A percentile compares a stretch with the other conserved stretches of the same genome.
Evolutionary conservation across 2,113 vertebrate genomes (phyloP).

Genomic region (Neolamprologus sp.): DNA sequence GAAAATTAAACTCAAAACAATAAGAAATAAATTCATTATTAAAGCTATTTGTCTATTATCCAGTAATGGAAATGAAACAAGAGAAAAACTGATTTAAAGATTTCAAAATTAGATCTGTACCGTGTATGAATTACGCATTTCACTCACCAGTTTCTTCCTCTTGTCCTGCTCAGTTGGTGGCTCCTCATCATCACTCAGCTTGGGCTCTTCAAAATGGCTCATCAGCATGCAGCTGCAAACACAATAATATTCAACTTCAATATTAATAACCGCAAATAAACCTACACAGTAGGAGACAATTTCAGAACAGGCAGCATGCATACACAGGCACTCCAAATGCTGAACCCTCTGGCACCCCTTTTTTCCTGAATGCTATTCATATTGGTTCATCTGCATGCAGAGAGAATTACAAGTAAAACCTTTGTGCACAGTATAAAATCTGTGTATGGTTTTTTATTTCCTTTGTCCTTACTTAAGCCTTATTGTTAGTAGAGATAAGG

Average conservation of each 20-base stretch:
- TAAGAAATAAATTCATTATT: background rate
- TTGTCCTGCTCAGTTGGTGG: slow-evolving; percentile 97
- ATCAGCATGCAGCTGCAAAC: slow-evolving; percentile 90
- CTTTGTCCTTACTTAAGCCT: background rate
- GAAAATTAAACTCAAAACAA: background rate
- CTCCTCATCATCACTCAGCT: slow-evolving; percentile 87
- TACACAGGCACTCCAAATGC: background rate
- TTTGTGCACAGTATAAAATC: slow-evolving; percentile 14
- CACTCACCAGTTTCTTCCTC: slow-evolving; percentile 87
- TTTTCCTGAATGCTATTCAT: background rate
- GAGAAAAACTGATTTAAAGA: background rate
- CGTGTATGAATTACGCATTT: background rate
- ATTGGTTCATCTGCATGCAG: slow-evolving; percentile 39
- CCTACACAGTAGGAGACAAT: slow-evolving; percentile 15
- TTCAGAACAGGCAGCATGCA: slow-evolving; percentile 1
- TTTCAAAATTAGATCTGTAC: background rate
- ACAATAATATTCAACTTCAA: slow-evolving; percentile 47
- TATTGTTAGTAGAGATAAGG: background rate
- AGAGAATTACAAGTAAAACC: slow-evolving; percentile 12
- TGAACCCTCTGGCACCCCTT: background rate
- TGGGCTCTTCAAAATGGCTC: slow-evolving; percentile 85
- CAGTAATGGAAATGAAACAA: background rate
- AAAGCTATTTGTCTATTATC: background rate
- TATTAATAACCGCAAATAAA: slow-evolving; percentile 47
- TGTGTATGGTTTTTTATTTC: slow-evolving; percentile 1